Evolutionary conservation across 1,140 invertebrate species (phyloP).

Genomic region (Drosophila hydei): DNA sequence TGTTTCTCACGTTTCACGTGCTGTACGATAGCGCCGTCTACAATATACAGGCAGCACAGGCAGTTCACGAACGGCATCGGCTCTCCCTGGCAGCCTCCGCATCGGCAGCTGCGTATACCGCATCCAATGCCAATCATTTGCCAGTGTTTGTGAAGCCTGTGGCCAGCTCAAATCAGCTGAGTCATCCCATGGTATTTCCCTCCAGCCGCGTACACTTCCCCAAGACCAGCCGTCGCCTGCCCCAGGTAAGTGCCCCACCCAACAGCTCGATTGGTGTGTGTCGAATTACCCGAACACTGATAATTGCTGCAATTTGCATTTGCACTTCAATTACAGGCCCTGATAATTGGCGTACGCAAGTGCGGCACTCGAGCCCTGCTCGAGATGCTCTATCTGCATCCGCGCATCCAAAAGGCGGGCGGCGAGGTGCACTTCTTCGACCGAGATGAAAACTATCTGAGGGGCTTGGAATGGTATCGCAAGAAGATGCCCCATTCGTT

Average conservation of each 20-base stretch:
- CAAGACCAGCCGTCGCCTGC: conserved; percentile 85
- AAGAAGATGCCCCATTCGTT: conserved; percentile 96
- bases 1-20: conserved; percentile 92
- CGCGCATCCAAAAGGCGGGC: conserved; percentile 95
- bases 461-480: conserved; percentile 96
- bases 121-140: conserved; percentile 58
- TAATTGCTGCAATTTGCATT: conserved; percentile 68
- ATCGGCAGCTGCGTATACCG: conserved; percentile 11
- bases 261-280: conserved; percentile 20
- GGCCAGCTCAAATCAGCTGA: conserved; percentile 65
- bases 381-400: conserved; percentile 97
- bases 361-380: conserved; percentile 96
- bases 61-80: conserved; percentile 74
- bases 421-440: conserved; percentile 98
- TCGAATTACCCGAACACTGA: conserved; percentile 4
- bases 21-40: conserved; percentile 93
- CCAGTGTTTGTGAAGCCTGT: conserved; percentile 73
- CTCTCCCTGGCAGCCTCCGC: conserved; percentile 63
- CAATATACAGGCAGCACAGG: conserved; percentile 86
- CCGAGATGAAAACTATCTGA: conserved; percentile 94
- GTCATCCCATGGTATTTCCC: conserved; percentile 84
- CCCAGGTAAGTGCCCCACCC: conserved; percentile 86
- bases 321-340: conserved; percentile 86
- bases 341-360: conserved; percentile 97
- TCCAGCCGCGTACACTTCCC: conserved; percentile 84